phyloP scores from a whole-genome alignment of 2,888 invertebrate genomes.

The Tipula lateralis region DNA sequence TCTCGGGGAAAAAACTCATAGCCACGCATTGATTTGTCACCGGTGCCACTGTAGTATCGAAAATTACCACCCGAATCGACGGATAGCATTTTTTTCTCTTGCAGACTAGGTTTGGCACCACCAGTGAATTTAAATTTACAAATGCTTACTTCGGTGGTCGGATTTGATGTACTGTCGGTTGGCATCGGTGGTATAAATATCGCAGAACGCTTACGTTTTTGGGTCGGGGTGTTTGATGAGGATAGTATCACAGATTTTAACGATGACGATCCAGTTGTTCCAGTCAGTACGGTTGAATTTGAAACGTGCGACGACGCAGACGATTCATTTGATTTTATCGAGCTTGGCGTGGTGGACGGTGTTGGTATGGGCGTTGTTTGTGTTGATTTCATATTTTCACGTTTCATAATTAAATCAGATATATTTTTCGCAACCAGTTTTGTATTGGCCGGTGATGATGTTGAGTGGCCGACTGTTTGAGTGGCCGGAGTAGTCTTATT shows the following conservation, averaged over 20 bases:
- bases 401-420: conserved; percentile 24
- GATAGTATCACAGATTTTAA: conserved; percentile 37
- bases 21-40: conserved; percentile 70
- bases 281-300: conserved; percentile 33
- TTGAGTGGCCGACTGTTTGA: background rate
- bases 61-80: conserved; percentile 87
- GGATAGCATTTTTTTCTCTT: conserved; percentile 88
- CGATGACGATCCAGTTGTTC: conserved; percentile 44
- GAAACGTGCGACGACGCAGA: conserved; percentile 49
- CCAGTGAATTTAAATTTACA: conserved; percentile 93
- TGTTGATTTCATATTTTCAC: background rate
- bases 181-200: conserved; percentile 81
- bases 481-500: background rate
- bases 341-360: background rate
- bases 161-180: conserved; percentile 66
- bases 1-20: conserved; percentile 75
- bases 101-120: conserved; percentile 79
- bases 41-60: conserved; percentile 79
- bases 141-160: conserved; percentile 80
- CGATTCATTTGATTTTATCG: conserved; percentile 43
- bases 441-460: background rate
- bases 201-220: conserved; percentile 73
- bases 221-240: conserved; percentile 45
- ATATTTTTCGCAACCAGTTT: conserved; percentile 28
- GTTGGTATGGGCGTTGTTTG: background rate